Conservation (phyloP, 2,113 vertebrate genomes). For the Centropus bengalensis region DNA sequence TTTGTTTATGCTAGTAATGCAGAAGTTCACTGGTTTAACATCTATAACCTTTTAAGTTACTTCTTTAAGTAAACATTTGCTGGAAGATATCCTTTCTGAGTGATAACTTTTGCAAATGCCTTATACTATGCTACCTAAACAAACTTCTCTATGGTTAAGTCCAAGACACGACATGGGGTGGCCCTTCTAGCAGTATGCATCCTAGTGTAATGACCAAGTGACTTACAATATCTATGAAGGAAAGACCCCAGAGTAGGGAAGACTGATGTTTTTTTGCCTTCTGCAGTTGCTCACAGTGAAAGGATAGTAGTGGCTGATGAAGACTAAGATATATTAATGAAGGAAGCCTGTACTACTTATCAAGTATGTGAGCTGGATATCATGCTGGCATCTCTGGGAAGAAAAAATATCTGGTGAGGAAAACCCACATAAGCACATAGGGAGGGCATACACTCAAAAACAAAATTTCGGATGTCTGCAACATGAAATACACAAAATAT, state of each 20-base stretch:
- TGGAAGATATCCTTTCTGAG: conserved; percentile 14
- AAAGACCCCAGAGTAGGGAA: background rate
- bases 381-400: background rate
- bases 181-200: background rate
- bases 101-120: conserved; percentile 24
- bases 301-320: background rate
- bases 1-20: background rate
- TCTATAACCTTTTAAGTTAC: conserved; percentile 29
- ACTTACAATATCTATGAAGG: background rate
- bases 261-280: background rate
- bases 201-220: background rate
- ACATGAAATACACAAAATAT: background rate
- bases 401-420: background rate
- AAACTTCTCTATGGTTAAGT: background rate
- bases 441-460: background rate
- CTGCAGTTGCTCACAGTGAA: background rate
- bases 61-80: conserved; percentile 47
- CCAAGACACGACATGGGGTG: background rate
- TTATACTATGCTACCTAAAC: background rate
- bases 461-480: background rate
- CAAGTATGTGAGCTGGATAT: background rate
- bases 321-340: background rate
- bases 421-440: background rate
- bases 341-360: background rate
- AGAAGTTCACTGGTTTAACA: background rate